Base-by-base conservation (phyloP, 2,888 invertebrate genomes). In the Drosophila histrio region DNA sequence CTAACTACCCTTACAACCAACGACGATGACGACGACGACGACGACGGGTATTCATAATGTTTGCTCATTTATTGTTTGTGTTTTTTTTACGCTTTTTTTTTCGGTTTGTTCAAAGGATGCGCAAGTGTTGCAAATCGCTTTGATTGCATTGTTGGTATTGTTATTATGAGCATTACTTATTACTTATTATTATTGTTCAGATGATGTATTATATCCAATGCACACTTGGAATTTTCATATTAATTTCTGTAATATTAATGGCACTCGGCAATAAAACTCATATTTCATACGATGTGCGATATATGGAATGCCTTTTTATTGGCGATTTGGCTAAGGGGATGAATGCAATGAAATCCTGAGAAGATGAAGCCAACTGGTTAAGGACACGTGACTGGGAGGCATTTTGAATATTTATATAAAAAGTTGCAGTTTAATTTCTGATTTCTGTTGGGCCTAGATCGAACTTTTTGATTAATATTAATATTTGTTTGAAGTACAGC, bases 121-220 rank as follows among this genome's bases (percentile, higher is more conserved):
- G 77, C 84, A 85, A 85, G 86, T 87, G 87, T 85, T 78, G 83
- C 85, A 65, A 85, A 85, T 85, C 88, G 85, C 86, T 86, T 87
- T 87, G 86, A 87, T 87, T 85, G 74, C 88, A 79, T 85, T 85
- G 85, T 85, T 72, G 64, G 61, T 52, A 68, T 85, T 85, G 77
- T 81, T 81, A 68, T 80, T 67, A 67, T 62, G 67, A 72, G 76
- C 56, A 72, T 72, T 53, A 62, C 72, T 72, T 66, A 56, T 66
- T 68, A 66, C 69, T 46, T 71, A 47, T 77, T 79, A 67, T 58
- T 64, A 22, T 68, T 74, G 54, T 56, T 64, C 67, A 22, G 66
- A 74, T 85, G 86, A 85, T 85, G 86, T 77, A 83, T 83, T 82
- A 73, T 74, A 52, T 68, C 47, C 68, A 71, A 66, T 81, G 86